Evolutionary conservation across 2,797 vertebrate species (phyloP).

Genomic region (Saguinus oedipus): DNA sequence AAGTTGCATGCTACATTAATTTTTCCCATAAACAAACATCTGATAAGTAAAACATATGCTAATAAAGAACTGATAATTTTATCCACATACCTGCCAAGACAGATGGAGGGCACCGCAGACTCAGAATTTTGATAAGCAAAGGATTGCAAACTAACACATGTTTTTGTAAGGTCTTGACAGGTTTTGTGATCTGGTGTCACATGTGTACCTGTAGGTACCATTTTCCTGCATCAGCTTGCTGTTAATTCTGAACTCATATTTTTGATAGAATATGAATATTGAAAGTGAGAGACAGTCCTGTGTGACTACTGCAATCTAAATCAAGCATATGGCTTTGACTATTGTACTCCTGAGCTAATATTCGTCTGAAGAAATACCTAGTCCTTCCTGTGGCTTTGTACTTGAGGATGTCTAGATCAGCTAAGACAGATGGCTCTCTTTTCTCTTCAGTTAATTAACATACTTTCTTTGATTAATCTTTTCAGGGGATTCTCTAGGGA

Average conservation of each 20-base stretch:
- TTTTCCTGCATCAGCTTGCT: background rate
- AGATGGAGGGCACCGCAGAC: background rate
- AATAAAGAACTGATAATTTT: conserved; percentile 59
- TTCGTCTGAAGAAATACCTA: background rate
- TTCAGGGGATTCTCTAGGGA: background rate
- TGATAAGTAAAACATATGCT: conserved; percentile 59
- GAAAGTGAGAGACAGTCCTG: background rate
- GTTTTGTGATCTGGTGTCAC: background rate
- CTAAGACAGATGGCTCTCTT: background rate
- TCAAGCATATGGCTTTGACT: background rate
- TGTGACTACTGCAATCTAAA: background rate
- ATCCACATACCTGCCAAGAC: conserved; percentile 28
- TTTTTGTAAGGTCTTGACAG: background rate
- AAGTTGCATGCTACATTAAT: conserved; percentile 63
- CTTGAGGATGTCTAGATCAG: background rate
- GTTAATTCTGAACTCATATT: conserved; percentile 7
- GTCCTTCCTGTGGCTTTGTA: background rate
- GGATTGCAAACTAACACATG: background rate
- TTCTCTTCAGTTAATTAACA: background rate
- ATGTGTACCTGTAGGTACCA: background rate
- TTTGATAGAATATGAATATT: background rate
- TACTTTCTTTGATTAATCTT: conserved; percentile 28
- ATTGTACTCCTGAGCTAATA: background rate
- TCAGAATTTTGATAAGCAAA: conserved; percentile 18
- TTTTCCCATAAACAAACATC: conserved; percentile 60